A percentile compares a stretch with the other conserved stretches of the same genome.
These are phyloP conservation scores for Archips crataeganus DNA, from an alignment of 2,888 invertebrate species.

Conservation along the genomic window DNA sequence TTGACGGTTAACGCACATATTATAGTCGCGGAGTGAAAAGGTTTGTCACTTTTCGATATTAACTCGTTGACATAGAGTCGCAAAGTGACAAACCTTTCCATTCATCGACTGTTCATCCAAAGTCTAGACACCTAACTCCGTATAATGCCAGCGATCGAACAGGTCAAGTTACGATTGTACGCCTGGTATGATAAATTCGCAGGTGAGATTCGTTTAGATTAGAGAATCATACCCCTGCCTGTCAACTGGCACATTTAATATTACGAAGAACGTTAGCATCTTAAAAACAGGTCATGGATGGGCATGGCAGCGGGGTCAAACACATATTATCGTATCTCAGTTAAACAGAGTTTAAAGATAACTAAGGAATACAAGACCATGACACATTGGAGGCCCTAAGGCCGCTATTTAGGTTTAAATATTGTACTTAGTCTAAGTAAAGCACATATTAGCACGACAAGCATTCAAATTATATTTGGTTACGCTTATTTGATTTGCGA, in stretches of 20 bases:
- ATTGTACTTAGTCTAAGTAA: slow-evolving; percentile 39
- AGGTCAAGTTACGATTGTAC: no score
- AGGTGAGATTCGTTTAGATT: no score
- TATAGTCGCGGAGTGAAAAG: no score
- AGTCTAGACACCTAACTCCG: no score
- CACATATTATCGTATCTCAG: neutral
- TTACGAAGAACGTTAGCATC: neutral
- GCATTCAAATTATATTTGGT: slow-evolving; percentile 23
- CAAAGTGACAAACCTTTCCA: no score
- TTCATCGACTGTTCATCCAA: no score
- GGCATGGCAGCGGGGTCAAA: slow-evolving; percentile 8
- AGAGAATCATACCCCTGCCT: neutral
- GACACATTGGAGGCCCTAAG: slow-evolving; percentile 23
- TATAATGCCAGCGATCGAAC: no score
- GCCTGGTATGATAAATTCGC: no score
- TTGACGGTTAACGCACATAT: no score
- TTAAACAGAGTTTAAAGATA: slow-evolving; percentile 8
- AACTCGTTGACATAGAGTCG: no score
- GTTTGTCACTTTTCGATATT: no score
- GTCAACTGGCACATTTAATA: neutral
- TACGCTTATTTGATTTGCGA: slow-evolving; percentile 35
- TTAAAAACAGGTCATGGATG: neutral
- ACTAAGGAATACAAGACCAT: slow-evolving; percentile 27
- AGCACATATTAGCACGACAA: slow-evolving; percentile 43
- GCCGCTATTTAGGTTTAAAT: slow-evolving; percentile 33